Conservation (phyloP, 2,888 invertebrate species). For the Polydrusus pterygomalis region DNA sequence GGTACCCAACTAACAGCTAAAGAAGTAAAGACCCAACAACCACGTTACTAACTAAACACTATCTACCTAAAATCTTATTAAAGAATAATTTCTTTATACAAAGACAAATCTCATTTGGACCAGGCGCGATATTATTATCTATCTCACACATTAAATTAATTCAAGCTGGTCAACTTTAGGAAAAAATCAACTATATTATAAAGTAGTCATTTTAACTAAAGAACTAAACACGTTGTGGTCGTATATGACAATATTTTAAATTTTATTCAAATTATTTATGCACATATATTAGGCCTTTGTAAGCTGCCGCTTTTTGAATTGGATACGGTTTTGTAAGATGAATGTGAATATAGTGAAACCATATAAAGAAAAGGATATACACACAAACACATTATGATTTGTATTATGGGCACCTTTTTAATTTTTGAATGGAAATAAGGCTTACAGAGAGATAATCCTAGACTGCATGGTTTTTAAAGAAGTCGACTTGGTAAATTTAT, state of each 20-base stretch:
- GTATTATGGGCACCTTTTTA: conserved; percentile 57
- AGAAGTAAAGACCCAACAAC: conserved; percentile 56
- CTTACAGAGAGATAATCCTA: conserved; percentile 48
- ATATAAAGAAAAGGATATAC: conserved; percentile 60
- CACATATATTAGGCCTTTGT: conserved; percentile 67
- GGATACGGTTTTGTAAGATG: conserved; percentile 63
- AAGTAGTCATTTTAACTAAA: conserved; percentile 63
- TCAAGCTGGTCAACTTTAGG: conserved; percentile 51
- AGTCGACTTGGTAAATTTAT: conserved; percentile 50
- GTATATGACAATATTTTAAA: conserved; percentile 66
- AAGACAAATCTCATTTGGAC: conserved; percentile 59
- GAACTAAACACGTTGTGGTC: conserved; percentile 66
- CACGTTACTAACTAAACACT: conserved; percentile 60
- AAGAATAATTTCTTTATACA: conserved; percentile 57
- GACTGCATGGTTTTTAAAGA: conserved; percentile 50
- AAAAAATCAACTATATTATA: conserved; percentile 64
- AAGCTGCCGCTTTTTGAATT: conserved; percentile 65
- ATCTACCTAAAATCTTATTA: conserved; percentile 58
- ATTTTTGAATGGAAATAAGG: conserved; percentile 47
- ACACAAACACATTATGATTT: conserved; percentile 65
- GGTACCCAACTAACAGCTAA: not conserved
- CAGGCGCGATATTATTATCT: conserved; percentile 56
- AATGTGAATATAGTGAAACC: conserved; percentile 63
- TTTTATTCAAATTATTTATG: conserved; percentile 68
- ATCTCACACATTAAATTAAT: conserved; percentile 56